Evolutionary conservation across 2,888 invertebrate genomes (phyloP).

Genomic region (Heliconius charithonia): DNA sequence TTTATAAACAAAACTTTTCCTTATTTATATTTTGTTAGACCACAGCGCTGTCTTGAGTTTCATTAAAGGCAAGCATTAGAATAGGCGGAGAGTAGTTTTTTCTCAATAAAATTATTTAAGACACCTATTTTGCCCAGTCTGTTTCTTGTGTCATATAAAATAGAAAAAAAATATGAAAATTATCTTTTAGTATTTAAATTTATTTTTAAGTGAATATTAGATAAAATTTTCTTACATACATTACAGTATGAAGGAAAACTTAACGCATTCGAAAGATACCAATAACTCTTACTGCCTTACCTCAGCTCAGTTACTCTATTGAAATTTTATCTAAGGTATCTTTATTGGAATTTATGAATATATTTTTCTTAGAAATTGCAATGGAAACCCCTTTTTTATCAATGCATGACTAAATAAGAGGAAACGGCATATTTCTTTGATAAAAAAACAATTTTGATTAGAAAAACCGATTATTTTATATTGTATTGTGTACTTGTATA

Average conservation of each 20-base stretch:
- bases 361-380: conserved; percentile 36
- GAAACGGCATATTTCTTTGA: background rate
- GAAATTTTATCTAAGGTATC: conserved; percentile 36
- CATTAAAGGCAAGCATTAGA: background rate
- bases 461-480: background rate
- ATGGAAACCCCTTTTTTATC: conserved; percentile 14
- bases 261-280: conserved; percentile 3
- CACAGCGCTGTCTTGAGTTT: background rate
- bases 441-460: background rate
- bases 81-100: no score
- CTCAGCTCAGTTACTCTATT: conserved; percentile 22
- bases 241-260: conserved; percentile 2
- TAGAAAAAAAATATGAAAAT: no score
- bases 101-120: no score
- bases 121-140: no score
- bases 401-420: conserved; percentile 16
- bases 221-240: background rate
- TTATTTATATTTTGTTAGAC: background rate
- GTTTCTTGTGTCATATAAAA: no score
- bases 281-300: conserved; percentile 20
- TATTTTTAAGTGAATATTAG: background rate
- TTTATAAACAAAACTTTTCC: background rate
- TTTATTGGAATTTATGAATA: conserved; percentile 39
- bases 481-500: background rate
- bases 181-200: no score